phyloP scores from a whole-genome alignment of 2,888 invertebrate genomes.

The Acanthosoma haemorrhoidale region DNA sequence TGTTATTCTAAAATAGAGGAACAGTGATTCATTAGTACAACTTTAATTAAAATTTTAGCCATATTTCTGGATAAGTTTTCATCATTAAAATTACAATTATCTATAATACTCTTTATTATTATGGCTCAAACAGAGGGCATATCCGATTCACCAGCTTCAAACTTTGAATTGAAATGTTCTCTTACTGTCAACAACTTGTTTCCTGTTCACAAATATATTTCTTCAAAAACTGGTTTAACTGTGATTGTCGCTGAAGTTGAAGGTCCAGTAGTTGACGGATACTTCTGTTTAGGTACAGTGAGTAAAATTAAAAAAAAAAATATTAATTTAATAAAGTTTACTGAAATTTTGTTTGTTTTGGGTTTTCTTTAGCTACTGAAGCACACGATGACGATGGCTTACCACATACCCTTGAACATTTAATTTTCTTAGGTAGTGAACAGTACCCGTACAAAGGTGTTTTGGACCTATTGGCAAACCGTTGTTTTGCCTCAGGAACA shows the following conservation, averaged over 20 bases:
- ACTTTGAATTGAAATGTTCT: conserved; percentile 55
- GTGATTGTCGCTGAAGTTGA: conserved; percentile 80
- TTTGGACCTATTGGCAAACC: conserved; percentile 79
- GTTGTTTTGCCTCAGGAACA: conserved; percentile 84
- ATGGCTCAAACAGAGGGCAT: conserved; percentile 21
- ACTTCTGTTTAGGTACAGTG: conserved; percentile 71
- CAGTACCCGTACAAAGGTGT: conserved; percentile 86
- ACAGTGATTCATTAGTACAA: no score
- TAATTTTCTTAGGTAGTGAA: conserved; percentile 85
- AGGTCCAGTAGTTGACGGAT: conserved; percentile 85
- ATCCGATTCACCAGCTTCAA: background rate
- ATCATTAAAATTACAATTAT: no score
- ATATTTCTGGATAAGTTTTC: no score
- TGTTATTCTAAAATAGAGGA: no score
- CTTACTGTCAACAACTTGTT: conserved; percentile 65
- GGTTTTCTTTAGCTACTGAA: conserved; percentile 66
- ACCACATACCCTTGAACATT: conserved; percentile 87
- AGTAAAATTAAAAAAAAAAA: background rate
- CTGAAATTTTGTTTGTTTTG: background rate
- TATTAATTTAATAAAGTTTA: background rate
- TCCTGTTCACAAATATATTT: conserved; percentile 74
- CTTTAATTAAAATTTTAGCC: no score
- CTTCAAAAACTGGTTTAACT: conserved; percentile 70
- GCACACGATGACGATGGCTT: conserved; percentile 87
- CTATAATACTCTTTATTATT: no score